Evolutionary conservation across 1,140 invertebrate genomes (phyloP).

Genomic region (Philotrypesis tridentata): DNA sequence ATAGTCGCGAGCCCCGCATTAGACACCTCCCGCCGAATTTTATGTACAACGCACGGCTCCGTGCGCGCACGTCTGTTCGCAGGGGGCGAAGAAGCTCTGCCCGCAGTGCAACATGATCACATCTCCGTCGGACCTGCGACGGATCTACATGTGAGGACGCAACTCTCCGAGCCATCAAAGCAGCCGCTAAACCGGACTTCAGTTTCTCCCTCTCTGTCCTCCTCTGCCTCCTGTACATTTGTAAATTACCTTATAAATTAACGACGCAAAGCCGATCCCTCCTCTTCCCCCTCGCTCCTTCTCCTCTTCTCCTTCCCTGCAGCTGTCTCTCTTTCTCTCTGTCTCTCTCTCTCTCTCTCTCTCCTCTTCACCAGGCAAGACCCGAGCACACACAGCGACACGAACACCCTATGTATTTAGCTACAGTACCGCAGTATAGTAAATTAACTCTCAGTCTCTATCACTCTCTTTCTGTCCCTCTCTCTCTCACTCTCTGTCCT

Average conservation of each 20-base stretch:
- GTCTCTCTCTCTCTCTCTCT: constrained; percentile 27
- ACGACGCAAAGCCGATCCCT: constrained; percentile 56
- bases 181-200: constrained; percentile 11
- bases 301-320: background rate
- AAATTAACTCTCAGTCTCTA: constrained; percentile 58
- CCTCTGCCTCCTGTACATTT: constrained; percentile 64
- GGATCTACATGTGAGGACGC: constrained; percentile 88
- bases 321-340: too few species aligned
- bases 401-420: constrained; percentile 34
- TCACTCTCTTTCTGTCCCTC: background rate
- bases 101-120: constrained; percentile 97
- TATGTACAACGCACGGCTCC: background rate
- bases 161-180: constrained; percentile 17
- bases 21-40: too few species aligned
- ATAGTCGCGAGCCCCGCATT: too few species aligned
- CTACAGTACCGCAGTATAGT: constrained; percentile 54
- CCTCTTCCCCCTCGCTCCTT: background rate
- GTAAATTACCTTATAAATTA: constrained; percentile 71
- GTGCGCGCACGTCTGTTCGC: constrained; percentile 43
- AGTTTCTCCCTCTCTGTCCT: background rate
- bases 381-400: background rate
- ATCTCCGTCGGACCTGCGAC: constrained; percentile 87
- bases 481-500: background rate
- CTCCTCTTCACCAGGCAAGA: constrained; percentile 46
- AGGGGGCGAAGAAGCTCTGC: constrained; percentile 93